These are phyloP conservation scores for Zaprionus davidi DNA, from an alignment of 1,140 invertebrate genomes.

Conservation along the genomic window DNA sequence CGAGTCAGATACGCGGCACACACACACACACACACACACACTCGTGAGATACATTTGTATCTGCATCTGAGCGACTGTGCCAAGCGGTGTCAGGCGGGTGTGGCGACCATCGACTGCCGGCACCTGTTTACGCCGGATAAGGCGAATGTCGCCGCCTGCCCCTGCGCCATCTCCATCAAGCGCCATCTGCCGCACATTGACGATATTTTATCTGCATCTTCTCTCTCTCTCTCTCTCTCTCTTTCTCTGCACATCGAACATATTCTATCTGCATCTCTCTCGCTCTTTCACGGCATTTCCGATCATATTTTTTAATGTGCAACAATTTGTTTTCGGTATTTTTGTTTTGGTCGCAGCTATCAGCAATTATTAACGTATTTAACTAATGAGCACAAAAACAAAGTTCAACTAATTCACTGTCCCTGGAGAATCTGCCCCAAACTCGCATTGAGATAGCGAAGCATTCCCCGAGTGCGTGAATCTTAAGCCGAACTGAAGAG, in stretches of 20 bases:
- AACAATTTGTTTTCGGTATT: conserved; percentile 23
- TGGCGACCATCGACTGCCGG: conserved; percentile 19
- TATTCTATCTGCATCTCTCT: not conserved
- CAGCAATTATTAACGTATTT: conserved; percentile 17
- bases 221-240: not conserved
- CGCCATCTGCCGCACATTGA: too few species aligned
- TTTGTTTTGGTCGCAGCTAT: conserved; percentile 32
- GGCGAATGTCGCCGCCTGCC: not conserved
- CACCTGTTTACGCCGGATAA: conserved; percentile 50
- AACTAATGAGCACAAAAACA: conserved; percentile 41
- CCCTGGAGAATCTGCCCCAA: not conserved
- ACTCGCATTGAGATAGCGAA: not conserved
- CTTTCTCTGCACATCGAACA: not conserved
- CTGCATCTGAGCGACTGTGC: conserved; percentile 48
- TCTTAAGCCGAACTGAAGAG: not conserved
- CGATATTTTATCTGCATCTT: not conserved
- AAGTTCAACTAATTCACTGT: conserved; percentile 19
- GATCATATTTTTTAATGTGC: conserved; percentile 1
- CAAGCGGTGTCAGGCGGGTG: conserved; percentile 67
- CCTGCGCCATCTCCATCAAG: too few species aligned
- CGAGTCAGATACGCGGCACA: not conserved
- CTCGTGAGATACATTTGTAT: conserved; percentile 20
- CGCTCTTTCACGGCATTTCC: conserved; percentile 12
- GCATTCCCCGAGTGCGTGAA: conserved; percentile 16
- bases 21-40: not conserved